Percentiles rank a stretch among this genome's conserved stretches.
Evolutionary conservation across 2,888 invertebrate genomes (phyloP).

Genomic region (Acrobasis repandana): DNA sequence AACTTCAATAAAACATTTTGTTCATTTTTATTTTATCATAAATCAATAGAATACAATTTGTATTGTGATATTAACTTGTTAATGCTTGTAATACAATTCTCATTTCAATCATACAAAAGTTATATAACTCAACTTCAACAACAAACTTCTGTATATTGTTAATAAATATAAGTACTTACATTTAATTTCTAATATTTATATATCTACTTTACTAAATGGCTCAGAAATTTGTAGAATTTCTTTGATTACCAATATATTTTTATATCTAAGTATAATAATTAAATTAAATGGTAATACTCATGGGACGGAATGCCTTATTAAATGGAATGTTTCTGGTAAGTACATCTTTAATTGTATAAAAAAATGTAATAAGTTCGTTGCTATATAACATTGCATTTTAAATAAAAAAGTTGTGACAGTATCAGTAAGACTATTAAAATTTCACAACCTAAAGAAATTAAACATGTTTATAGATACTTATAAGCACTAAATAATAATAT

Average conservation of each 20-base stretch:
- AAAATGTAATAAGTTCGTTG: neutral
- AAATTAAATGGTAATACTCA: slow-evolving; percentile 65
- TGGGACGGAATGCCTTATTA: slow-evolving; percentile 61
- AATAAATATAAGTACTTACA: slow-evolving; percentile 34
- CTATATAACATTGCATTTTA: slow-evolving; percentile 17
- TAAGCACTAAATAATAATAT: slow-evolving; percentile 21
- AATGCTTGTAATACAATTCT: slow-evolving; percentile 31
- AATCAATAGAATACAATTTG: slow-evolving; percentile 73
- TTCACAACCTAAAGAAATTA: slow-evolving; percentile 58
- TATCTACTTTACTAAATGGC: slow-evolving; percentile 31
- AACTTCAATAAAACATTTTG: slow-evolving; percentile 41
- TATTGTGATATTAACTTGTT: slow-evolving; percentile 60
- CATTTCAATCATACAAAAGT: slow-evolving; percentile 29
- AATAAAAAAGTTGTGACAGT: slow-evolving; percentile 48
- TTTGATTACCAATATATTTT: slow-evolving; percentile 29
- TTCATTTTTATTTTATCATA: slow-evolving; percentile 47
- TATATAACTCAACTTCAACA: slow-evolving; percentile 28
- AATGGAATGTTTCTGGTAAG: slow-evolving; percentile 14
- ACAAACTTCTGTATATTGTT: slow-evolving; percentile 33
- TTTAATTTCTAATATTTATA: slow-evolving; percentile 25
- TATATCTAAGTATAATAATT: slow-evolving; percentile 22
- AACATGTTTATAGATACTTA: slow-evolving; percentile 21
- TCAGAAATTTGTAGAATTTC: slow-evolving; percentile 29
- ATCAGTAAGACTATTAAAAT: slow-evolving; percentile 42
- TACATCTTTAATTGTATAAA: slow-evolving; percentile 7